Base-by-base conservation (phyloP, 2,113 vertebrate genomes). In the Montifringilla adamsi region DNA sequence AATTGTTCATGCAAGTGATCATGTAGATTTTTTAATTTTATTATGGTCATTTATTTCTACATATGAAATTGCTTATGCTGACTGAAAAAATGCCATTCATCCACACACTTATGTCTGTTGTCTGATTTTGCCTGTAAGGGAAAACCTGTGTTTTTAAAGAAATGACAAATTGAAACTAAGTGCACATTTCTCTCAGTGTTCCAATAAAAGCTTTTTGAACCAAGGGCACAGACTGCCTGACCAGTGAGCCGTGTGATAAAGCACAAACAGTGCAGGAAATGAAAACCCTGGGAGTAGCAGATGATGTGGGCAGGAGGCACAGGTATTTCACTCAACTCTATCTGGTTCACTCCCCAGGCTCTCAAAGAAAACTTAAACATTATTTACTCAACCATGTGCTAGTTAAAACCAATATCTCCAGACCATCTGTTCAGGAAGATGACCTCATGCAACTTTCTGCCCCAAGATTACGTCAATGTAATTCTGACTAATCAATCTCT, bases 181-280 rank as follows among this genome's bases (percentile, higher is more conserved):
- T 47, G 63, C 62, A 76, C 73, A n/a, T 94, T 74, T 75, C 70
- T 91, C 27, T 87, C 87, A 63, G 14, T 92, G 39, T 96, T 95
- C 83, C 79, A 90, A 79, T 80, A 84, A 88, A 84, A 75, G 55
- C 87, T 84, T 95, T 96, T 85, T 94, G 90, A 96, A 95, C 94
- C 96, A 97, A 98, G 97, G 97, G 95, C 97, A 96, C 89, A 31
- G 82, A 41, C 97, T 98, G 97, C 95, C 96, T 97, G 97, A 93
- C 80, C 97, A 98, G 96, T 97, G 97, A 98, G 95, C 97, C 95
- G 1, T 98, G 96, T 93, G 94, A 95, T 97, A 97, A 98, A 98
- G 97, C 97, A 95, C 98, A 97, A 97, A 97, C 97, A 97, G 98
- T 90, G 98, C 93, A 98, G 98, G 98, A 98, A 98, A 98, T 98